A percentile compares a stretch with the other conserved stretches of the same genome.
Evolutionary conservation across 2,888 invertebrate species (phyloP).

Genomic region (Acrocera orbiculus): DNA sequence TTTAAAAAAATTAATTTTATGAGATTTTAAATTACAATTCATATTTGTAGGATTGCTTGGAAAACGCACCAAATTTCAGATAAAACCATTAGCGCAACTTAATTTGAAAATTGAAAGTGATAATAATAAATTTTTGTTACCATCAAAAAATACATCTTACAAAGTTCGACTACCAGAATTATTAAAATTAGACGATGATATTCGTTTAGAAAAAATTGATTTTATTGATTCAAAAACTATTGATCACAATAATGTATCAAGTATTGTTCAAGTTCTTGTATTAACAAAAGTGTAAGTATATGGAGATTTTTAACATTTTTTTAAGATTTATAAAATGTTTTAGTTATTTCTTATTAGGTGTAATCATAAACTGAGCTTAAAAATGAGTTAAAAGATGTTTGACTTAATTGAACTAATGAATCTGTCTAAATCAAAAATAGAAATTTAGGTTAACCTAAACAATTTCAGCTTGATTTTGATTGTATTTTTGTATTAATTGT

Average conservation of each 20-base stretch:
- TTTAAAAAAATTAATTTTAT: not conserved
- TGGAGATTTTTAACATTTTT: no score
- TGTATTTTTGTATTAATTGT: no score
- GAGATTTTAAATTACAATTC: no score
- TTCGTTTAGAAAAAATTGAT: constrained; percentile 59
- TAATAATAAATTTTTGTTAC: constrained; percentile 29
- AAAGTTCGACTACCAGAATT: constrained; percentile 41
- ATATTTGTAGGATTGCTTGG: constrained; percentile 41
- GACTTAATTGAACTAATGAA: no score
- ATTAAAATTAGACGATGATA: constrained; percentile 67
- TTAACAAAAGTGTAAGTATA: constrained; percentile 52
- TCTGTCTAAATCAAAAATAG: no score
- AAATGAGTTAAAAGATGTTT: no score
- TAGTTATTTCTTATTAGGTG: no score
- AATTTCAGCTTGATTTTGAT: no score
- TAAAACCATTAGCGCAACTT: constrained; percentile 65
- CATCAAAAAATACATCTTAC: constrained; percentile 35
- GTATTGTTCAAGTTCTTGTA: constrained; percentile 61
- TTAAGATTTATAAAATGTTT: no score
- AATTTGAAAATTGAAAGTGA: constrained; percentile 45
- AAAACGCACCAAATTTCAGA: constrained; percentile 78
- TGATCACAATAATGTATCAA: constrained; percentile 36
- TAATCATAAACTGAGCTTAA: no score
- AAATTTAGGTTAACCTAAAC: no score
- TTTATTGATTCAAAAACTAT: constrained; percentile 44